A percentile compares a stretch with the other conserved stretches of the same genome.
phyloP scores from a whole-genome alignment of 2,113 vertebrate species.

The Strix uralensis region DNA sequence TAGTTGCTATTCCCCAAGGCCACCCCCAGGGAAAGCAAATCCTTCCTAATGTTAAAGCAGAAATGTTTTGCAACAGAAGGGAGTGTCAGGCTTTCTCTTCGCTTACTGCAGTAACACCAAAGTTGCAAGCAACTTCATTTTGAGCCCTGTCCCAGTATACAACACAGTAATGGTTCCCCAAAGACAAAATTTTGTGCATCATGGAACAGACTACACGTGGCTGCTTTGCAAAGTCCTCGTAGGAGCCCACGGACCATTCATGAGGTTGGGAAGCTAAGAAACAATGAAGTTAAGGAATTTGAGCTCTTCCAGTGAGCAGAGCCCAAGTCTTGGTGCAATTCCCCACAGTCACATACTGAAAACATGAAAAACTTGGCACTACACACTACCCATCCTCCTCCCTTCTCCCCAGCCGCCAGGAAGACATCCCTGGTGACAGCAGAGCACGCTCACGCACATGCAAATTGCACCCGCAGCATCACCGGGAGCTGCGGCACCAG shows the following conservation, averaged over 20 bases:
- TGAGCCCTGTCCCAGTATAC: not conserved
- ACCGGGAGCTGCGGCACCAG: fast-evolving
- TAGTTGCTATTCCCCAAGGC: not conserved
- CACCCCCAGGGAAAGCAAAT: constrained; percentile 21
- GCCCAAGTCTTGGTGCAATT: not conserved
- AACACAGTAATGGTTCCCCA: not conserved
- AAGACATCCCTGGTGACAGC: not conserved
- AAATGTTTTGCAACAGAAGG: constrained; percentile 13
- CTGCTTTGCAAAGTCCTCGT: not conserved
- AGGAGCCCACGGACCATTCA: not conserved
- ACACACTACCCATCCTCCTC: not conserved
- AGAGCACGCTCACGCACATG: not conserved
- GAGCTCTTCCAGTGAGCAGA: not conserved
- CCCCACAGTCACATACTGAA: not conserved
- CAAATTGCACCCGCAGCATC: fast-evolving
- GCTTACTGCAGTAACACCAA: not conserved
- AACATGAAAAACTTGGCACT: not conserved
- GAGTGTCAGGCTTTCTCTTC: not conserved
- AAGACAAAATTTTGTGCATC: not conserved
- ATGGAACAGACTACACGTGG: fast-evolving
- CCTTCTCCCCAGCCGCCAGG: not conserved
- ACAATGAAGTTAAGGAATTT: not conserved
- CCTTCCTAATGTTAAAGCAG: fast-evolving
- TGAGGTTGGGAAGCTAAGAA: not conserved
- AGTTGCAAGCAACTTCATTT: not conserved